Percentiles rank a stretch among this genome's conserved stretches.
phyloP scores from a whole-genome alignment of 2,797 vertebrate genomes.

The Aplochiton taeniatus region DNA sequence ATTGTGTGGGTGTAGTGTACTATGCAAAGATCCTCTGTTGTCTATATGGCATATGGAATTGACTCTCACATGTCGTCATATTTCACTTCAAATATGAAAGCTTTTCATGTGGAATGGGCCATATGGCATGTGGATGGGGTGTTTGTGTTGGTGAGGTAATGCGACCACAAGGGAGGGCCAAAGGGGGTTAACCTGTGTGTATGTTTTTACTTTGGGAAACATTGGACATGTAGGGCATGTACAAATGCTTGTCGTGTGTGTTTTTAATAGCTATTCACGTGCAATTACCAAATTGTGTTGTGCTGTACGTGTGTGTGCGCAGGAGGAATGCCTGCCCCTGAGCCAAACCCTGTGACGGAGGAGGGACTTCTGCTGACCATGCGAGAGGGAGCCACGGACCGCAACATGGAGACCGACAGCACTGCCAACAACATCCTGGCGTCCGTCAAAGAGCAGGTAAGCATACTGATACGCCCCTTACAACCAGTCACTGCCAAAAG shows the following conservation, averaged over 20 bases:
- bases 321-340: conserved; percentile 96
- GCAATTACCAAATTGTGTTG: not conserved
- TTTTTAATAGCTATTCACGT: conserved; percentile 6
- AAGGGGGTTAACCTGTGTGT: conserved; percentile 32
- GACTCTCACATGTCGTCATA: conserved; percentile 42
- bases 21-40: conserved; percentile 50
- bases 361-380: conserved; percentile 83
- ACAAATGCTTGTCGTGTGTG: not conserved
- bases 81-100: conserved; percentile 54
- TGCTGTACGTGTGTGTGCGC: conserved; percentile 34
- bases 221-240: not conserved
- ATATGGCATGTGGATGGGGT: conserved; percentile 63
- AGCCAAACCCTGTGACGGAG: conserved; percentile 85
- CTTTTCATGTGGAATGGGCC: conserved; percentile 46
- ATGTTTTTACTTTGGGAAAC: conserved; percentile 6
- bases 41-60: conserved; percentile 61
- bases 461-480: conserved; percentile 2
- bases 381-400: conserved; percentile 78
- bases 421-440: conserved; percentile 95
- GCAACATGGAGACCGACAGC: conserved; percentile 86
- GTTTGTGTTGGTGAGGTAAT: conserved; percentile 42
- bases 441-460: conserved; percentile 97
- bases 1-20: conserved; percentile 22
- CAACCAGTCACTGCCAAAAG: not conserved
- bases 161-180: conserved; percentile 40